These are phyloP conservation scores for Chloroclysta siterata DNA, from an alignment of 2,888 invertebrate genomes.

Conservation along the genomic window DNA sequence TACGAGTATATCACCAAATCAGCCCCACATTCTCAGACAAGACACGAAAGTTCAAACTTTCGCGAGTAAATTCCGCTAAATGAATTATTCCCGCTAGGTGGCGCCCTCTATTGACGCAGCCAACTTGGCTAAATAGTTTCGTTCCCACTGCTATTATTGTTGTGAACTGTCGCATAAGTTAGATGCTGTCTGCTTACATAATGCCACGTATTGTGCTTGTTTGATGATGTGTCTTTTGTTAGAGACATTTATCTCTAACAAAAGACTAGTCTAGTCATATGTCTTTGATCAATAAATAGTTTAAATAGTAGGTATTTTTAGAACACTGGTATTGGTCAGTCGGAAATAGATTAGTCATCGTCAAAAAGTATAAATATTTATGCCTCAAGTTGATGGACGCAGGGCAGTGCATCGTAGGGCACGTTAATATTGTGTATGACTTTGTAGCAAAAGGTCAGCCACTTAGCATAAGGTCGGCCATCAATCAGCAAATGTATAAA, in stretches of 20 bases:
- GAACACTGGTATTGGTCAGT: too few species aligned
- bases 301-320: too few species aligned
- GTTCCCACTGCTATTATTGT: slow-evolving; percentile 80
- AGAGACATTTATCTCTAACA: neutral
- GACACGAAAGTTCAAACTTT: slow-evolving; percentile 48
- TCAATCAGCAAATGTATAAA: too few species aligned
- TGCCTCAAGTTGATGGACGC: too few species aligned
- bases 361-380: too few species aligned
- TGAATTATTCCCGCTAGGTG: slow-evolving; percentile 77
- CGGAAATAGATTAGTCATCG: too few species aligned
- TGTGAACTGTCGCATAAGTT: slow-evolving; percentile 76
- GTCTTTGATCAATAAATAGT: too few species aligned
- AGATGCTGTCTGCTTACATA: slow-evolving; percentile 61
- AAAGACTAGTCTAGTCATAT: too few species aligned
- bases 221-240: slow-evolving; percentile 6
- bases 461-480: too few species aligned
- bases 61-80: slow-evolving; percentile 75
- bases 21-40: slow-evolving; percentile 15
- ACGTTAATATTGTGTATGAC: too few species aligned
- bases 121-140: slow-evolving; percentile 83
- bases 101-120: slow-evolving; percentile 78
- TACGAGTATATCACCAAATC: slow-evolving; percentile 20
- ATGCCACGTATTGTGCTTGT: slow-evolving; percentile 43
- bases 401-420: too few species aligned
- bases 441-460: too few species aligned